A percentile compares a stretch with the other conserved stretches of the same genome.
These are phyloP conservation scores for Crocuta crocuta DNA, from an alignment of 2,113 vertebrate genomes.

Conservation along the genomic window DNA sequence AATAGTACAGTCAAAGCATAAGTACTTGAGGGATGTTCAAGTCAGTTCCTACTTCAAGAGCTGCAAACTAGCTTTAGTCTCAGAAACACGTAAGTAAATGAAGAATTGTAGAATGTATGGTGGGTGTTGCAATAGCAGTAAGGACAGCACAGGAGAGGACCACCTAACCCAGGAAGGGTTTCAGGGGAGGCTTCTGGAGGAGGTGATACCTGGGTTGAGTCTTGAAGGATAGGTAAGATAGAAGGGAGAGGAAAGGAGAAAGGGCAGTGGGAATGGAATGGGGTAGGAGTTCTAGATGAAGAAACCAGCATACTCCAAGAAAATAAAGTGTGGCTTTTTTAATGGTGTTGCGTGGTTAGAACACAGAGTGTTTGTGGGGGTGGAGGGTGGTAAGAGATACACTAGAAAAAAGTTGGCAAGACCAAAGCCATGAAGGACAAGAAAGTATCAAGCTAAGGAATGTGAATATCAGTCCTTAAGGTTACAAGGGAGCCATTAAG, in stretches of 20 bases:
- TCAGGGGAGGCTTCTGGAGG: not conserved
- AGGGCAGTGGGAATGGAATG: not conserved
- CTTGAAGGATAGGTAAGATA: not conserved
- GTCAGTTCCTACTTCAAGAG: constrained; percentile 7
- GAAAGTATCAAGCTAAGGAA: not conserved
- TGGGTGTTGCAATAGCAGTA: not conserved
- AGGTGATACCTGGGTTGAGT: not conserved
- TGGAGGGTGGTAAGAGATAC: not conserved
- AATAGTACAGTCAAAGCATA: not conserved
- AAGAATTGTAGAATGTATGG: not conserved
- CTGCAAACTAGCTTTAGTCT: constrained; percentile 3
- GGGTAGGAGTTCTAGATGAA: not conserved
- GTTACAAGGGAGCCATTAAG: not conserved
- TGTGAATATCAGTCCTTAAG: not conserved
- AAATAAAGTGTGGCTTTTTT: not conserved
- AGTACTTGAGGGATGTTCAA: not conserved
- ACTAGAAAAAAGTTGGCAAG: not conserved
- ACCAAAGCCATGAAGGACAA: not conserved
- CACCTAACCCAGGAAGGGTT: not conserved
- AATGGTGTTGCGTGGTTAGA: not conserved
- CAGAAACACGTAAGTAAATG: not conserved
- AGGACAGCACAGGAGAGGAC: not conserved
- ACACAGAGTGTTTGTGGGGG: not conserved
- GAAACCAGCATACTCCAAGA: not conserved
- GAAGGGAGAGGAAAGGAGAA: not conserved